Percentiles rank a stretch among this genome's conserved stretches.
These are phyloP conservation scores for Synanthedon vespiformis DNA, from an alignment of 2,888 invertebrate genomes.

Conservation along the genomic window DNA sequence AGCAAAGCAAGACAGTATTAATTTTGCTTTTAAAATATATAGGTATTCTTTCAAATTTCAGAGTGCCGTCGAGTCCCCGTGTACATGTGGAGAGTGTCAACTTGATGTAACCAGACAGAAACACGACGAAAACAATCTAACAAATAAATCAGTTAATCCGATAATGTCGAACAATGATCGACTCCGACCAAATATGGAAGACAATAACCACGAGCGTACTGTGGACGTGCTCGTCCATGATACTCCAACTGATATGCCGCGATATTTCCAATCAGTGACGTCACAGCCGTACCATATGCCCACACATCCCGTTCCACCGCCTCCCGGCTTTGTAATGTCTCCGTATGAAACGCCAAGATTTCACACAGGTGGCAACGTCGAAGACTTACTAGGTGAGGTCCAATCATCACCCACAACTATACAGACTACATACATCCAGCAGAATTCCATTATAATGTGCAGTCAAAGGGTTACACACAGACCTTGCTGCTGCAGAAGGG, in stretches of 20 bases:
- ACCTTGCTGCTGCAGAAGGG: slow-evolving; percentile 48
- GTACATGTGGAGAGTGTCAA: slow-evolving; percentile 59
- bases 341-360: slow-evolving; percentile 53
- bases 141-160: slow-evolving; percentile 20
- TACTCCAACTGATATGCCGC: slow-evolving; percentile 48
- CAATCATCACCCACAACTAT: slow-evolving; percentile 59
- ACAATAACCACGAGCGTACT: slow-evolving; percentile 43
- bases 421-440: slow-evolving; percentile 58
- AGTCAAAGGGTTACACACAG: slow-evolving; percentile 52
- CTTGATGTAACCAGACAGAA: slow-evolving; percentile 18
- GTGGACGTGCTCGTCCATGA: slow-evolving; percentile 61
- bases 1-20: too few species aligned
- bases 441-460: slow-evolving; percentile 65
- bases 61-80: slow-evolving; percentile 57
- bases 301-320: slow-evolving; percentile 30
- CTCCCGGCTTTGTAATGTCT: slow-evolving; percentile 54
- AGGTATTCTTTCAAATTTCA: slow-evolving; percentile 24
- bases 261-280: slow-evolving; percentile 55
- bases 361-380: slow-evolving; percentile 74
- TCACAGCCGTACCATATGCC: slow-evolving; percentile 48
- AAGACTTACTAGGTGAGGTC: slow-evolving; percentile 76
- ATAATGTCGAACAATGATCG: slow-evolving; percentile 25
- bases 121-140: slow-evolving; percentile 16
- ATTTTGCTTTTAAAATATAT: too few species aligned
- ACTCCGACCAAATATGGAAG: slow-evolving; percentile 29